Percentiles rank a stretch among this genome's conserved stretches.
Evolutionary conservation across 2,797 vertebrate genomes (phyloP).

Genomic region (Pangasius larnaudii): DNA sequence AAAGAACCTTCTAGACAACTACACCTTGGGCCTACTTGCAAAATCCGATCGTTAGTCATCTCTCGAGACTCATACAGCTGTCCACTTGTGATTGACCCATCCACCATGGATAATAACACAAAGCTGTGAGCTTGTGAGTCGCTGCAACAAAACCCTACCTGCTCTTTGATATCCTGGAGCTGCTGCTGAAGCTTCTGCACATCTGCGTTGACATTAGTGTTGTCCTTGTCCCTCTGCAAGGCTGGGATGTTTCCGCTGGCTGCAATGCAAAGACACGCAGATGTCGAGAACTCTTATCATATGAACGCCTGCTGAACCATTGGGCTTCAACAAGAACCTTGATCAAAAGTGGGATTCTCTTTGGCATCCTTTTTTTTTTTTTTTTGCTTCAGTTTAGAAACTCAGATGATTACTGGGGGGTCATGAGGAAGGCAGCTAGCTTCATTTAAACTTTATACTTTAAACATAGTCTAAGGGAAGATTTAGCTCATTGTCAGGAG

Average conservation of each 20-base stretch:
- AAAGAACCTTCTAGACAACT: not conserved
- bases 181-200: constrained; percentile 98
- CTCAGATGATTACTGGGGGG: not conserved
- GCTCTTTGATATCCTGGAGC: constrained; percentile 98
- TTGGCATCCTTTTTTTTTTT: not conserved
- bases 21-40: not conserved
- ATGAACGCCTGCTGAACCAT: constrained; percentile 1
- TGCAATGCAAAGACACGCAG: constrained; percentile 65
- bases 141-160: constrained; percentile 73
- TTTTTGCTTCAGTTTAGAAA: not conserved
- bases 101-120: not conserved
- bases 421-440: constrained; percentile 4
- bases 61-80: not conserved
- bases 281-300: constrained; percentile 4
- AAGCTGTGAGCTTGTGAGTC: not conserved
- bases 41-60: too few relatives aligned
- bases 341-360: not conserved
- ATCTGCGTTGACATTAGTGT: constrained; percentile 98
- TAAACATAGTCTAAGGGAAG: not conserved
- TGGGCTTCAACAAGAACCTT: constrained; percentile 11
- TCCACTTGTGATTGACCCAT: not conserved
- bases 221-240: constrained; percentile 96
- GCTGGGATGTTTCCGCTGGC: constrained; percentile 95
- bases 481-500: not conserved
- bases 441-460: not conserved